phyloP scores from a whole-genome alignment of 1,140 invertebrate genomes.

The Metaphire vulgaris region DNA sequence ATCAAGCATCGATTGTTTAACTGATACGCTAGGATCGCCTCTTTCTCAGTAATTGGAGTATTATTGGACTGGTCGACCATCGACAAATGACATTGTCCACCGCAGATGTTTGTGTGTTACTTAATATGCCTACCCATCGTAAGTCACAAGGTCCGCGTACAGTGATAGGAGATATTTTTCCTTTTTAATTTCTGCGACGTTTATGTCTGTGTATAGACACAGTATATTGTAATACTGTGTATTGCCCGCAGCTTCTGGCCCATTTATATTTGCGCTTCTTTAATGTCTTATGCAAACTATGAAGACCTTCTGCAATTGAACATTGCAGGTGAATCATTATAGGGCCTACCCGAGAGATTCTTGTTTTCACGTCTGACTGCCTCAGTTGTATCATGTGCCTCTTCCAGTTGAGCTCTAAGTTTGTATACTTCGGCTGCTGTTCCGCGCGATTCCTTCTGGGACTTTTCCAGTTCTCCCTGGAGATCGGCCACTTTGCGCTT shows the following conservation, averaged over 20 bases:
- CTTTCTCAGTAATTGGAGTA: too few species aligned
- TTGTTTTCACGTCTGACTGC: too few species aligned
- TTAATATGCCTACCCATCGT: too few species aligned
- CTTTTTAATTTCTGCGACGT: not conserved
- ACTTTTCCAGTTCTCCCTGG: conserved; percentile 91
- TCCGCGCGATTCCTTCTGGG: conserved; percentile 98
- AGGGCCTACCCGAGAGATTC: too few species aligned
- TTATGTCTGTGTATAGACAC: not conserved
- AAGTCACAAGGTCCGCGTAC: too few species aligned
- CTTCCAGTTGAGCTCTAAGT: conserved; percentile 93
- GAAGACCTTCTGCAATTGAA: conserved; percentile 69
- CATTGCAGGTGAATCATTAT: conserved; percentile 97
- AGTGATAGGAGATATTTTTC: not conserved
- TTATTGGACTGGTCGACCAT: too few species aligned
- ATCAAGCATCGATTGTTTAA: too few species aligned
- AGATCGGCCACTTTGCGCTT: too few species aligned
- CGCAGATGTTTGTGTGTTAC: too few species aligned
- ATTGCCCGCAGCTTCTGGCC: not conserved
- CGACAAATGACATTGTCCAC: too few species aligned
- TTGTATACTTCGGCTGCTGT: conserved; percentile 99
- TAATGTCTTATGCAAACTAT: not conserved
- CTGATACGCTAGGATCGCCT: too few species aligned
- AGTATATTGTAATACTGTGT: too few species aligned
- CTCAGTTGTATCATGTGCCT: conserved; percentile 91
- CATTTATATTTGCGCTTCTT: not conserved